These are phyloP conservation scores for Sebastiscus albofasciatus DNA, from an alignment of 2,797 vertebrate genomes.

Conservation along the genomic window DNA sequence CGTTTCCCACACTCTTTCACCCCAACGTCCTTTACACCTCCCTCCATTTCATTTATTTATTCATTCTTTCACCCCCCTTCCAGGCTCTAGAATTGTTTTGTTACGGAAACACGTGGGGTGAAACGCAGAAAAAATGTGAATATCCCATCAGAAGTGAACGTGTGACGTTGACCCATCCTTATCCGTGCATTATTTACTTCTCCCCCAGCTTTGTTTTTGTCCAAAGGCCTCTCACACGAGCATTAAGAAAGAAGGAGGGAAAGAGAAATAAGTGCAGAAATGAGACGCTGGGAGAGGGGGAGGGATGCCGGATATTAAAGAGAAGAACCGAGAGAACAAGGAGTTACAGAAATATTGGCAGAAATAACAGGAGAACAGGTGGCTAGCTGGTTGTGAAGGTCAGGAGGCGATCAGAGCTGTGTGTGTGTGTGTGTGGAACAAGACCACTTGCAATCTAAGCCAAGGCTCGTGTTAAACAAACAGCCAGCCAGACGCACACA, in stretches of 20 bases:
- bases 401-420: slow-evolving; percentile 55
- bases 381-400: slow-evolving; percentile 65
- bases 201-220: background rate
- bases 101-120: background rate
- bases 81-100: slow-evolving; percentile 2
- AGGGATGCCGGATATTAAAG: slow-evolving; percentile 58
- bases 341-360: slow-evolving; percentile 71
- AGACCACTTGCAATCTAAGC: slow-evolving; percentile 53
- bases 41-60: slow-evolving; percentile 40
- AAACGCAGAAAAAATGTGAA: background rate
- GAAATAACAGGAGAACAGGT: slow-evolving; percentile 71
- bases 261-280: slow-evolving; percentile 38
- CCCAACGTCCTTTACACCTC: background rate
- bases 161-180: background rate
- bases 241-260: background rate
- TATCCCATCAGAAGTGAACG: background rate
- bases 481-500: slow-evolving; percentile 40
- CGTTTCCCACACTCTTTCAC: slow-evolving; percentile 48
- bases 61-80: slow-evolving; percentile 1
- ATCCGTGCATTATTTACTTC: background rate
- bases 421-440: slow-evolving; percentile 46
- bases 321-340: slow-evolving; percentile 53
- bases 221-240: background rate
- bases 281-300: slow-evolving; percentile 6
- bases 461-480: slow-evolving; percentile 62